Conservation (phyloP, 2,888 invertebrate species). For the Venusia cambrica region DNA sequence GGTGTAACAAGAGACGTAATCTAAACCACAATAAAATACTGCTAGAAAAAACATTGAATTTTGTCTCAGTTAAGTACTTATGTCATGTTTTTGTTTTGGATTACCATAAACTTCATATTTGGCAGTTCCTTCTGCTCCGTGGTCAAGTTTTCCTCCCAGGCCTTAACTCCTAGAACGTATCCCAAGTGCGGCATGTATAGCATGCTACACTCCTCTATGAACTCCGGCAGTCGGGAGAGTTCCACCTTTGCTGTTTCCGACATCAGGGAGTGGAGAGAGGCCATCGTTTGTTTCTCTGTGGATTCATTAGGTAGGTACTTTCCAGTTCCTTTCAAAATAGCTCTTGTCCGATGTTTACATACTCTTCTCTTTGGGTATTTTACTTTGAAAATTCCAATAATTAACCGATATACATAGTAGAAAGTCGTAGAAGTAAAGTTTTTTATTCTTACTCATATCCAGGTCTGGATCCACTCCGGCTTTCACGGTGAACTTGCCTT, state of each 20-base stretch:
- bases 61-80: too few relatives aligned
- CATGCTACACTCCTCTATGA: conserved; percentile 84
- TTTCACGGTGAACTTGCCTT: conserved; percentile 87
- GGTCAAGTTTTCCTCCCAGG: conserved; percentile 80
- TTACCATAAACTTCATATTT: conserved; percentile 87
- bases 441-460: conserved; percentile 88
- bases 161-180: conserved; percentile 88
- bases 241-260: conserved; percentile 87
- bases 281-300: conserved; percentile 85
- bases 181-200: conserved; percentile 89
- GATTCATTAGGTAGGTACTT: not conserved
- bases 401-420: too few relatives aligned
- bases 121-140: conserved; percentile 82
- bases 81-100: too few relatives aligned
- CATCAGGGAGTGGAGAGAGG: conserved; percentile 86
- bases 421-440: too few relatives aligned
- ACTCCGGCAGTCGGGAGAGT: conserved; percentile 83
- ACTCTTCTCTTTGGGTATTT: too few relatives aligned
- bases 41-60: too few relatives aligned
- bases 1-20: too few relatives aligned
- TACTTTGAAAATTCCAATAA: too few relatives aligned
- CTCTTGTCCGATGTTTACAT: too few relatives aligned
- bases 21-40: too few relatives aligned
- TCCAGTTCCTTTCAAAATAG: too few relatives aligned
- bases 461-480: conserved; percentile 87